Base-by-base conservation (phyloP, 2,113 vertebrate species). In the Atrichornis clamosus region DNA sequence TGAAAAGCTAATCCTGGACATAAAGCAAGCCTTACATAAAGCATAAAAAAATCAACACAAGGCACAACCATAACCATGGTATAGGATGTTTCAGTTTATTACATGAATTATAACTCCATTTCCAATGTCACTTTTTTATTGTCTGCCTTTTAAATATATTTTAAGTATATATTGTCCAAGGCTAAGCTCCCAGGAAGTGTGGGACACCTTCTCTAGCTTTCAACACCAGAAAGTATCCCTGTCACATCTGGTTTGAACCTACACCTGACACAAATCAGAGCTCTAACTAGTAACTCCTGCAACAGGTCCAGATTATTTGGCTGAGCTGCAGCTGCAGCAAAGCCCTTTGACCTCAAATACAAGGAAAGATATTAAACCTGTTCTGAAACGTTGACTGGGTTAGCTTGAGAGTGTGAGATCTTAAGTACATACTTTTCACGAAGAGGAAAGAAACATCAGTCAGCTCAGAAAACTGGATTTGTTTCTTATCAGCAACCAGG, bases 131-230 rank as follows among this genome's bases (percentile, higher is more conserved):
- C 59, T 75, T 81, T 82, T 95, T 94, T 93, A 95, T 58, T 94
- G 62, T 92, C 77, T 84, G 30, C 41, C 69, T 87, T 89, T 94
- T 67, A 91, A 78, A 92, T 41, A 42, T 89, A 47, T 89, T 95
- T 91, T 89, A 42, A 5, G 42, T 37, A 42, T 32, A 74, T 42
- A 58, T 22, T 53, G 78, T 52, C 55, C 41, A 83, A 78, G 53
- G 62, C 78, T 94, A 96, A 97, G 89, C 89, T 96, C 94, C 96
- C 95, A 95, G 95, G 94, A 97, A 97, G 74, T 87, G 74, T 73
- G 84, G 67, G 84, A 93, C 91, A 91, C 89, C 91, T 89, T 83
- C 33, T 24, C 23, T 53, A 65, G 81, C 84, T 95, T 97, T 97
- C 94, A 96, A 94, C 91, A 95, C 74, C 69, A 95, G 70, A 59